Conservation (phyloP, 2,888 invertebrate species). For the Lypha dubia region DNA sequence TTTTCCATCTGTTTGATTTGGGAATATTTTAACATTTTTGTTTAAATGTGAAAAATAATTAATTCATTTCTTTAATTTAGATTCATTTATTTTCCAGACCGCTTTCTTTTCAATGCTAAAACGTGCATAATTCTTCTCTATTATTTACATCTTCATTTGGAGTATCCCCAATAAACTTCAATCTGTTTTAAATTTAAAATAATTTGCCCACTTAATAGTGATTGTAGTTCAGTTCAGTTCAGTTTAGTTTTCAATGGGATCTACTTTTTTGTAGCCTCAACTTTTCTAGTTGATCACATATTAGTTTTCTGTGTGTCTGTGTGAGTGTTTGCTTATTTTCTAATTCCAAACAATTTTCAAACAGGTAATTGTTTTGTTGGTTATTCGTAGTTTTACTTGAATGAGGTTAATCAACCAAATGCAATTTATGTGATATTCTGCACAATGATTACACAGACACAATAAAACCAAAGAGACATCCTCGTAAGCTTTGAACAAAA, state of each 20-base stretch:
- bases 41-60: too few species aligned
- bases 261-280: conserved; percentile 13
- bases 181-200: conserved; percentile 7
- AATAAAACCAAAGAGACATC: conserved; percentile 56
- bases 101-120: not conserved
- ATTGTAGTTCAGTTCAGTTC: conserved; percentile 39
- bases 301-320: not conserved
- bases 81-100: too few species aligned
- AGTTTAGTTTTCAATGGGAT: conserved; percentile 9
- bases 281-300: conserved; percentile 25
- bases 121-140: not conserved
- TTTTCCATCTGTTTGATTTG: too few species aligned
- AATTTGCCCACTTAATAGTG: conserved; percentile 41
- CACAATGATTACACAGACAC: conserved; percentile 26
- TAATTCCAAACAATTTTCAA: conserved; percentile 64
- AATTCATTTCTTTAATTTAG: too few species aligned
- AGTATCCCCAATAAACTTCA: conserved; percentile 6
- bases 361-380: conserved; percentile 59
- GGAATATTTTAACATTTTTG: too few species aligned
- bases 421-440: conserved; percentile 65
- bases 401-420: conserved; percentile 70
- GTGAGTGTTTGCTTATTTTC: not conserved
- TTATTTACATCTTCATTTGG: not conserved
- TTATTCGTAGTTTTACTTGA: conserved; percentile 38
- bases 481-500: conserved; percentile 46